phyloP scores from a whole-genome alignment of 2,797 vertebrate genomes.

The Crax fasciolata region DNA sequence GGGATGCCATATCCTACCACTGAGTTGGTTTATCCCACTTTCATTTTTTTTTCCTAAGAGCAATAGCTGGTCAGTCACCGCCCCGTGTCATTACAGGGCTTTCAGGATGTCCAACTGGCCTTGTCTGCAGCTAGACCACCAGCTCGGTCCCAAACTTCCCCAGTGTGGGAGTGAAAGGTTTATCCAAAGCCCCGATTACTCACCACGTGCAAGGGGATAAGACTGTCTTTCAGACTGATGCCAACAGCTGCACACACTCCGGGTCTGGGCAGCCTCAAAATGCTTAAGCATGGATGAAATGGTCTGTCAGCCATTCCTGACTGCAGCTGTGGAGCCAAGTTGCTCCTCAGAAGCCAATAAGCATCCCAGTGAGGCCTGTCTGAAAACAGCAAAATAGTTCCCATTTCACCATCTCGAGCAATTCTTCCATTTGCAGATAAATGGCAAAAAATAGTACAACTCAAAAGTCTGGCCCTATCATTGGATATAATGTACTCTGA shows the following conservation, averaged over 20 bases:
- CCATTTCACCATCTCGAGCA: background rate
- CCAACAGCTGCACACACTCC: background rate
- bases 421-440: background rate
- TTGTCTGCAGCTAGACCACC: background rate
- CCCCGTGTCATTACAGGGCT: background rate
- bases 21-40: background rate
- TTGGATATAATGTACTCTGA: rapidly evolving
- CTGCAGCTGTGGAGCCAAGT: background rate
- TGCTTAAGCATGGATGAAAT: background rate
- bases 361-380: background rate
- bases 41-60: background rate
- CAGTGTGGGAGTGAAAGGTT: background rate
- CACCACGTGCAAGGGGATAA: background rate
- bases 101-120: background rate
- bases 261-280: background rate
- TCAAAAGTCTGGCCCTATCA: background rate
- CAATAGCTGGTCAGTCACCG: background rate
- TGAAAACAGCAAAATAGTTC: background rate
- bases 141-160: background rate
- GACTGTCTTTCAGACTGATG: background rate
- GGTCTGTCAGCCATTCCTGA: background rate
- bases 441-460: rapidly evolving
- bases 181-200: background rate
- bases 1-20: background rate
- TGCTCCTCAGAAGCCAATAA: background rate